phyloP scores from a whole-genome alignment of 64 coral and sea anemone species.

The Anthopleura sola region DNA sequence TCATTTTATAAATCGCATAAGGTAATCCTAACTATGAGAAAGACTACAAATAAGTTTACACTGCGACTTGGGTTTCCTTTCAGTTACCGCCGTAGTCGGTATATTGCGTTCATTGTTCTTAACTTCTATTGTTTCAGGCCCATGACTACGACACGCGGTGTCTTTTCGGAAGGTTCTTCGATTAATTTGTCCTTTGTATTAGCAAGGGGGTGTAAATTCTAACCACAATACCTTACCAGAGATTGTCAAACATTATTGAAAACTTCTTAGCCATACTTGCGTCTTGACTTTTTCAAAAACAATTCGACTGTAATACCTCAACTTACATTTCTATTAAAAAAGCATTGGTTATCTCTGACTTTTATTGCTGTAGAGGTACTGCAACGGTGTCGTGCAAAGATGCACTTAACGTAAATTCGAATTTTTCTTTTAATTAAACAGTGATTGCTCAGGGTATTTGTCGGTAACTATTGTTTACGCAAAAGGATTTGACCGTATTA shows the following conservation, averaged over 20 bases:
- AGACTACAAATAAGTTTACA: background rate
- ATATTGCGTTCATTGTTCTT: background rate
- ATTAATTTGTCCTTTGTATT: constrained; percentile 87
- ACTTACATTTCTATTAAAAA: background rate
- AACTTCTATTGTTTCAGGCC: background rate
- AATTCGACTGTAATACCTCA: background rate
- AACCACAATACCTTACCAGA: constrained; percentile 50
- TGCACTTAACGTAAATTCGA: constrained; percentile 21
- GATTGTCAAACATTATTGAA: constrained; percentile 39
- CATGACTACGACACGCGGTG: constrained; percentile 3
- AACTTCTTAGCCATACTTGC: background rate
- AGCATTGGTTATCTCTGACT: background rate
- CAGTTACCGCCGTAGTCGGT: background rate
- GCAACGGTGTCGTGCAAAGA: constrained; percentile 27
- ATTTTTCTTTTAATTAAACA: constrained; percentile 43
- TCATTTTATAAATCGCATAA: background rate
- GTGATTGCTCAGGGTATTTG: constrained; percentile 9
- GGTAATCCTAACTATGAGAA: background rate
- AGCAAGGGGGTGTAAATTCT: constrained; percentile 86
- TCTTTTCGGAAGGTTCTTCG: constrained; percentile 39
- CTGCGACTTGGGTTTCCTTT: background rate
- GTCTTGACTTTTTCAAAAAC: background rate
- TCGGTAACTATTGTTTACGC: constrained; percentile 43
- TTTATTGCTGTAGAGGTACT: background rate
- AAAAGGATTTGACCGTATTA: constrained; percentile 48